Evolutionary conservation across 2,113 vertebrate genomes (phyloP).

Genomic region (Craseonycteris thonglongyai): DNA sequence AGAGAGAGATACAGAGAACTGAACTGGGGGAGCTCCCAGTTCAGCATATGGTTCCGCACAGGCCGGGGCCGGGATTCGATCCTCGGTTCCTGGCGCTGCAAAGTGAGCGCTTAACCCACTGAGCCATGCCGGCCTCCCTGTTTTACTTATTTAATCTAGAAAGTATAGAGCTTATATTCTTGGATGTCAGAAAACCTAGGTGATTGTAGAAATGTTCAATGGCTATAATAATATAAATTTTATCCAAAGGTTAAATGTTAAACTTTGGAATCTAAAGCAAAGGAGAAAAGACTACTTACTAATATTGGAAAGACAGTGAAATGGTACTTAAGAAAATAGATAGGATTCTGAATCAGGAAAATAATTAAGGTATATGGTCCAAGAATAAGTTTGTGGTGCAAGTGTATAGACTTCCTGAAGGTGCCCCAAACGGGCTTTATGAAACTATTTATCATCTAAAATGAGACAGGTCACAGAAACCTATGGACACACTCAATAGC

Average conservation of each 20-base stretch:
- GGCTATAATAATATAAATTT: neutral
- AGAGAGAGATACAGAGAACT: too few relatives aligned
- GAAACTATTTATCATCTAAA: neutral
- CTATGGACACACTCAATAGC: too few relatives aligned
- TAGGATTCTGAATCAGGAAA: neutral
- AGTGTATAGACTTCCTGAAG: neutral
- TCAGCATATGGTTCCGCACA: too few relatives aligned
- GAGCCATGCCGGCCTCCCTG: too few relatives aligned
- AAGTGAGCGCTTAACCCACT: too few relatives aligned
- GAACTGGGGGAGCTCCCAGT: too few relatives aligned
- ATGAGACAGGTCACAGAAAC: too few relatives aligned
- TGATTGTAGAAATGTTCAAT: neutral
- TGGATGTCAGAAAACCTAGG: neutral
- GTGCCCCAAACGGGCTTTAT: neutral
- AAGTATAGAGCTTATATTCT: neutral
- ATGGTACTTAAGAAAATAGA: neutral
- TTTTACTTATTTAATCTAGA: neutral
- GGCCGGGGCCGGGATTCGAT: too few relatives aligned
- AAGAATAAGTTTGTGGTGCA: neutral
- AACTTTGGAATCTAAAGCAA: neutral
- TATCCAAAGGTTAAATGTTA: neutral
- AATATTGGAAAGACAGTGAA: neutral
- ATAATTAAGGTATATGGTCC: neutral
- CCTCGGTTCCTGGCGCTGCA: too few relatives aligned
- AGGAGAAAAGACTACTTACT: neutral